Conservation (phyloP, 2,888 invertebrate species). For the Salpingus planirostris region DNA sequence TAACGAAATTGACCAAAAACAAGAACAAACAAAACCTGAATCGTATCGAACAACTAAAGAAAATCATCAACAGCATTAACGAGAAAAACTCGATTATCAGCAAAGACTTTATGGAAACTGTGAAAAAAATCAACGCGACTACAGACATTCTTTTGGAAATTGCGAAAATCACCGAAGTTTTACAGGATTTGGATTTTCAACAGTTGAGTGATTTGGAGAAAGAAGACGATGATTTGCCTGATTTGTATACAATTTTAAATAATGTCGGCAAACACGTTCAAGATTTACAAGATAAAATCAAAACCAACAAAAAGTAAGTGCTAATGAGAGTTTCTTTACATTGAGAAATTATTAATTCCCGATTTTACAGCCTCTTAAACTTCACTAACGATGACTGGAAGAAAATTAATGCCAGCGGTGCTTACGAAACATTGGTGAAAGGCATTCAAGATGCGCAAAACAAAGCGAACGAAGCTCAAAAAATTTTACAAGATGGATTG, state of each 20-base stretch:
- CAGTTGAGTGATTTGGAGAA: slow-evolving; percentile 36
- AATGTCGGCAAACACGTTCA: slow-evolving; percentile 44
- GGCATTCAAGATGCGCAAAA: slow-evolving; percentile 58
- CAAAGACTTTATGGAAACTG: slow-evolving; percentile 16
- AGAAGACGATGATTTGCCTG: slow-evolving; percentile 19
- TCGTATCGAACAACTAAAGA: slow-evolving; percentile 17
- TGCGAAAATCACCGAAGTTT: slow-evolving; percentile 18
- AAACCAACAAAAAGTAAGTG: slow-evolving; percentile 32
- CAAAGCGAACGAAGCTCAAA: slow-evolving; percentile 51
- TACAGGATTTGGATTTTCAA: slow-evolving; percentile 26
- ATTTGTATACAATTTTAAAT: slow-evolving; percentile 39
- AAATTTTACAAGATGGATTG: slow-evolving; percentile 30
- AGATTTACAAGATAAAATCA: slow-evolving; percentile 44
- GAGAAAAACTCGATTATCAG: slow-evolving; percentile 16
- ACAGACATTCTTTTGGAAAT: slow-evolving; percentile 21
- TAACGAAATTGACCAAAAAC: slow-evolving; percentile 16
- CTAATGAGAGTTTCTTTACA: slow-evolving; percentile 1
- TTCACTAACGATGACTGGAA: slow-evolving; percentile 48
- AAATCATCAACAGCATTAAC: slow-evolving; percentile 21
- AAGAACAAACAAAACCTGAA: slow-evolving; percentile 22
- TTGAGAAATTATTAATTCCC: slow-evolving; percentile 5
- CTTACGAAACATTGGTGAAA: slow-evolving; percentile 65
- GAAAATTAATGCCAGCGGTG: slow-evolving; percentile 54
- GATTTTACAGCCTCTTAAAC: slow-evolving; percentile 27
- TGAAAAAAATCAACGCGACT: slow-evolving; percentile 17